Evolutionary conservation across 2,888 invertebrate genomes (phyloP), one percentile per base, ranked within the genome.

Genomic region (Cabera pusaria): DNA sequence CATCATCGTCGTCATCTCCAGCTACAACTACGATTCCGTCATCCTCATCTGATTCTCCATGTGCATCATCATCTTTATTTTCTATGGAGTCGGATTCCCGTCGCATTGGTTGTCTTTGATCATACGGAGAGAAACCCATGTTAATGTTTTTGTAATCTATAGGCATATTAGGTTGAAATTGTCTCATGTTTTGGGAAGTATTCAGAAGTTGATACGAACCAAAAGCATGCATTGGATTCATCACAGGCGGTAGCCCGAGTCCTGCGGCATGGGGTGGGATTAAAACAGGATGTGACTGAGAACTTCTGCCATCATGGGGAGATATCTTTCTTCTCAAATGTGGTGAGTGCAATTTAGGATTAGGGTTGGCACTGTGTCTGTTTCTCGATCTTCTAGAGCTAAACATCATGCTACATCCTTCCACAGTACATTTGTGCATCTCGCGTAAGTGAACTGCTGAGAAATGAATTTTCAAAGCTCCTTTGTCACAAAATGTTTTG

Each of bases 401-500:
- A 73, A 99, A 99, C 97, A 98, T 98, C 97, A 98, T 98, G 75
- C 97, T 98, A 84, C 99, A 99, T 0, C 98, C 98, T 72, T 97
- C 97, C 0, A 99, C 98, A 0, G 99, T 98, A 75, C 99, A 99
- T 83, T 97, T 97, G 83, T 99, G 99, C 99, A 99, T 99, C 90
- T 99, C 99, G 20, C 98, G 93, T 43, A 99, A 86, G 75, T 99
- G 99, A 5, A 99, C 99, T 0, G 99, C 99, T 29, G 98, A 98
- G 73, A 98, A 99, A 78, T 99, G 99, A 3, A 99, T 99, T 87
- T 99, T 99, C 10, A 99, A 90, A 0, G 99, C 99, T 45, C 99
- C 99, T 89, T 99, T 99, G 90, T 99, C 99, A 91, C 99, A 99
- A 88, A 99, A 99, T 6, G 99, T 99, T 88, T 99, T 99, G 45